Conservation (phyloP, 2,888 invertebrate genomes). For the Unio pictorum region DNA sequence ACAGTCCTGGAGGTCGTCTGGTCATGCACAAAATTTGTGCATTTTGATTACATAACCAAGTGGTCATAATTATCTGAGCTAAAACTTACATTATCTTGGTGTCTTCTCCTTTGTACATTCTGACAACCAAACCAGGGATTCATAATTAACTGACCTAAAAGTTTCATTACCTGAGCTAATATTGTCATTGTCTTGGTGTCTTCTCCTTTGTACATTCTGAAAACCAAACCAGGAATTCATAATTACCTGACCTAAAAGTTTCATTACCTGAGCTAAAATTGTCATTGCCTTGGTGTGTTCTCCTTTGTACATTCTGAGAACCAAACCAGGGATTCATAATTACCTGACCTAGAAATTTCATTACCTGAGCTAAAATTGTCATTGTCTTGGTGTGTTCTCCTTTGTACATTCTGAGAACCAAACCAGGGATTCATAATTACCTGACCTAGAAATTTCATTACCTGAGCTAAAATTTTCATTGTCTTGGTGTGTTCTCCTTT, state of each 20-base stretch:
- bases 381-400: slow-evolving; percentile 81
- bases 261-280: slow-evolving; percentile 64
- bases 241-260: slow-evolving; percentile 78
- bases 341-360: slow-evolving; percentile 5
- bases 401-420: too few species aligned
- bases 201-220: slow-evolving; percentile 59
- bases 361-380: slow-evolving; percentile 79
- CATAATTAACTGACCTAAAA: slow-evolving; percentile 77
- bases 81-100: too few species aligned
- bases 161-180: slow-evolving; percentile 64
- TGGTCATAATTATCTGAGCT: too few species aligned
- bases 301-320: too few species aligned
- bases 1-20: too few species aligned
- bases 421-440: slow-evolving; percentile 6
- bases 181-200: slow-evolving; percentile 80
- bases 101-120: too few species aligned
- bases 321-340: neutral
- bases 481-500: slow-evolving; percentile 88
- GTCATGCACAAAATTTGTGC: too few species aligned
- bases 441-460: too few species aligned
- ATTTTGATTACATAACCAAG: too few species aligned
- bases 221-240: too few species aligned
- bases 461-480: slow-evolving; percentile 80
- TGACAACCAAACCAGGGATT: too few species aligned
- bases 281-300: slow-evolving; percentile 80